Conservation (phyloP, 2,113 vertebrate species). For the Alouatta palliata region DNA sequence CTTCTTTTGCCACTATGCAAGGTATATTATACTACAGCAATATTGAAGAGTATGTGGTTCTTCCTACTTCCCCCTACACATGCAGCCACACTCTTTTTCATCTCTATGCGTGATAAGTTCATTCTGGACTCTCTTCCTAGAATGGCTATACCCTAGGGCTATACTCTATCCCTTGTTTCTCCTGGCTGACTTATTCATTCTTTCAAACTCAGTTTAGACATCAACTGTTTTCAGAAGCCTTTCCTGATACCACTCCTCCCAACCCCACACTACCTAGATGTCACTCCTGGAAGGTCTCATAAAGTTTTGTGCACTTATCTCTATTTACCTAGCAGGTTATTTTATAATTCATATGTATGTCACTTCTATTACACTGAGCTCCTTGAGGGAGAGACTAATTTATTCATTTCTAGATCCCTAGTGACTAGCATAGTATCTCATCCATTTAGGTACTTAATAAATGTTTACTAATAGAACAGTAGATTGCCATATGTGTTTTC, state of each 20-base stretch:
- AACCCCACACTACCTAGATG: neutral
- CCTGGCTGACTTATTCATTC: neutral
- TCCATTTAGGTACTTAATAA: constrained; percentile 15
- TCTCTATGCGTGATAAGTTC: neutral
- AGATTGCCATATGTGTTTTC: neutral
- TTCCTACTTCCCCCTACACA: neutral
- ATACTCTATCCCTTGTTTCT: neutral
- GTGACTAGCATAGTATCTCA: neutral
- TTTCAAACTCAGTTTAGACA: neutral
- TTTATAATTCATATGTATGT: constrained; percentile 30
- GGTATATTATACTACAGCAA: neutral
- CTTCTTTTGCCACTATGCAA: neutral
- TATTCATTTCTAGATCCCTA: constrained; percentile 11
- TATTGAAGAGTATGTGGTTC: neutral
- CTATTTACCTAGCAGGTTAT: neutral
- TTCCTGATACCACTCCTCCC: neutral
- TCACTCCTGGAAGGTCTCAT: neutral
- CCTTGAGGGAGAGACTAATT: neutral
- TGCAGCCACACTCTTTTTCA: neutral
- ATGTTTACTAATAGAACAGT: constrained; percentile 15
- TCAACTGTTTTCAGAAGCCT: neutral
- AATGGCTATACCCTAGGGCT: neutral
- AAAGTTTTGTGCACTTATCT: neutral
- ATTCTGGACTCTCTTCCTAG: neutral
- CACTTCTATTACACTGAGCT: neutral